Evolutionary conservation across 2,888 invertebrate species (phyloP).

Genomic region (Sminthurides aquaticus): DNA sequence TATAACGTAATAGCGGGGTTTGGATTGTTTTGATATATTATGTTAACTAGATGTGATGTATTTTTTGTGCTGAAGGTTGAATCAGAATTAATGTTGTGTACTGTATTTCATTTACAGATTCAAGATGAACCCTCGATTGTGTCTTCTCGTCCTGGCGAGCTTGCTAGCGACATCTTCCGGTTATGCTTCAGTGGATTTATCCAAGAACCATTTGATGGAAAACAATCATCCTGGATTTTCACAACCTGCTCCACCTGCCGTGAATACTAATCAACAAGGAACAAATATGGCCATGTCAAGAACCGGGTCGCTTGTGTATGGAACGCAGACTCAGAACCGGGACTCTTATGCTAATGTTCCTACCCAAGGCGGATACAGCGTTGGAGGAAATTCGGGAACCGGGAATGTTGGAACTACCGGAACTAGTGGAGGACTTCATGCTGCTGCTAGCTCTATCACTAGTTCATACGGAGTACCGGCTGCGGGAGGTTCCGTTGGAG

Average conservation of each 20-base stretch:
- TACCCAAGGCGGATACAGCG: constrained; percentile 27
- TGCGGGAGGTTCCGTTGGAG: constrained; percentile 2
- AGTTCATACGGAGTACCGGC: constrained; percentile 9
- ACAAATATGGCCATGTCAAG: not conserved
- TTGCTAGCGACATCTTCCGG: not conserved
- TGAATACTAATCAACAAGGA: not conserved
- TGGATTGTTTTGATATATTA: no score
- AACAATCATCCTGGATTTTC: not conserved
- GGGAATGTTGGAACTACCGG: constrained; percentile 12
- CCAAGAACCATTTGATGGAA: constrained; percentile 11
- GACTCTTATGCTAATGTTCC: constrained; percentile 35
- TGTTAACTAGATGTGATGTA: no score
- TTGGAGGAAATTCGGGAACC: constrained; percentile 17
- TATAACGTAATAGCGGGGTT: no score
- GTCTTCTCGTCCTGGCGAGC: not conserved
- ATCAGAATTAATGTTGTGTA: no score
- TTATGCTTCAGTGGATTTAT: constrained; percentile 5
- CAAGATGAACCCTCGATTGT: not conserved
- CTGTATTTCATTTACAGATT: no score
- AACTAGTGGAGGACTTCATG: constrained; percentile 11
- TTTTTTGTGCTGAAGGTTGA: no score
- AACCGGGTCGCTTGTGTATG: not conserved
- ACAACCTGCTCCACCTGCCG: not conserved
- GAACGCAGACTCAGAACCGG: constrained; percentile 28
- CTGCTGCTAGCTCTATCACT: constrained; percentile 9